Base-by-base conservation (phyloP, 2,113 vertebrate species). In the Ranitomeya imitator region DNA sequence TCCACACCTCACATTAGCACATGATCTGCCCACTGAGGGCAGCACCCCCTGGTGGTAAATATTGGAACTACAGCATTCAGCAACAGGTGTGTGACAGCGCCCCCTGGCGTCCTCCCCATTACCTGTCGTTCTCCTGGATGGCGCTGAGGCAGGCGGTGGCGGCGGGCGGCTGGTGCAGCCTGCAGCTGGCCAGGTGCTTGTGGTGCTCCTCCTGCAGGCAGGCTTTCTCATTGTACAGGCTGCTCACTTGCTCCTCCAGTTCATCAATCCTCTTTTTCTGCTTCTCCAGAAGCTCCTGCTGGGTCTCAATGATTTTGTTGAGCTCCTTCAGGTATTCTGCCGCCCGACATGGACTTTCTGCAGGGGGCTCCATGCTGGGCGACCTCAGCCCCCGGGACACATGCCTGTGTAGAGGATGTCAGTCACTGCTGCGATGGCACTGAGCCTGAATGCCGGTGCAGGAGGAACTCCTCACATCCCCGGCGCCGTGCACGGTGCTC, bases 111-210 rank as follows among this genome's bases (percentile, higher is more conserved):
- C 9, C 10, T 13, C 81, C 31, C 14, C 69, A 96, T 79, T 95
- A 95, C 89, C 91, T 89, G 14, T 93, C 91, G 88, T 94, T 93
- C 89, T 97, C 96, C 90, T 93, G 94, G 91, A 95, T 95, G 92
- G 96, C 93, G 59, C 93, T 93, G 59, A 96, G 94, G 82, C 88
- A 80, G 91, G 89, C 79, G 1, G 90, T 65, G 9, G 61, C 37
- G 61, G 88, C 89, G 90, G 87, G 90, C 79, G 93, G 90, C 85
- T 92, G 94, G 91, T 94, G 95, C 88, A 95, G 94, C 86, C 95
- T 92, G 96, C 97, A 98, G 94, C 95, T 94, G 94, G 94, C 95
- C 95, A 98, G 96, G 96, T 98, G 97, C 82, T 96, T 92, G 91
- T 95, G 97, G 93, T 97, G 97, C 91, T 97, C 95, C 76, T 98